A percentile compares a stretch with the other conserved stretches of the same genome.
Conservation (phyloP, 2,113 vertebrate species). For the Condylura cristata region DNA sequence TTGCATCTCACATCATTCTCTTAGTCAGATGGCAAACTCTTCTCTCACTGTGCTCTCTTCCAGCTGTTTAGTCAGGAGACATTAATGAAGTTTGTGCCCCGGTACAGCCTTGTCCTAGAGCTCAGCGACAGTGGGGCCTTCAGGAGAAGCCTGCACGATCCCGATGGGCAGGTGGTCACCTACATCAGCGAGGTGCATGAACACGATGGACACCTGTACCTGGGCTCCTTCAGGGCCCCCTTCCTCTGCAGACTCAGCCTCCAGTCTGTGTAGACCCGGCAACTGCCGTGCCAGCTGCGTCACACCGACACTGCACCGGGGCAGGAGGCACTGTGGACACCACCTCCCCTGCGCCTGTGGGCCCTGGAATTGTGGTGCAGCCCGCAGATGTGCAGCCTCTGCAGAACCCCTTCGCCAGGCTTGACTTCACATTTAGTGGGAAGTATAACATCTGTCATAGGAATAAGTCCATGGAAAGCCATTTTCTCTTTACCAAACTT, state of each 20-base stretch:
- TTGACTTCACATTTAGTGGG: neutral
- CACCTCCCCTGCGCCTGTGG: neutral
- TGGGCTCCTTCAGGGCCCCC: slow-evolving; percentile 95
- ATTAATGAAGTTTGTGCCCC: slow-evolving; percentile 91
- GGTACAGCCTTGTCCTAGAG: slow-evolving; percentile 95
- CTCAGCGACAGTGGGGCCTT: slow-evolving; percentile 93
- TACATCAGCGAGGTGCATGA: slow-evolving; percentile 95
- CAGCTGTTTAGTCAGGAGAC: slow-evolving; percentile 95
- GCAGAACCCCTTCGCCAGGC: neutral
- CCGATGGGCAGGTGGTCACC: slow-evolving; percentile 87
- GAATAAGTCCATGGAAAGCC: slow-evolving; percentile 22
- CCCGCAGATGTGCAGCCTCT: too few relatives aligned
- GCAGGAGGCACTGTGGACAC: neutral
- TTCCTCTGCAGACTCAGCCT: slow-evolving; percentile 93
- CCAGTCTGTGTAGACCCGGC: slow-evolving; percentile 80
- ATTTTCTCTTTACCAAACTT: neutral
- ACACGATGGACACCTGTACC: slow-evolving; percentile 91
- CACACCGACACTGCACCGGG: slow-evolving; percentile 4
- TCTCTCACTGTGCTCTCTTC: slow-evolving; percentile 34
- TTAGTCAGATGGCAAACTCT: neutral
- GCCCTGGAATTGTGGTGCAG: neutral
- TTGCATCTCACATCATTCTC: neutral
- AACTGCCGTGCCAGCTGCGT: neutral
- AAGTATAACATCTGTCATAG: neutral
- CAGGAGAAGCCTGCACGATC: slow-evolving; percentile 95